Evolutionary conservation across 2,113 vertebrate species (phyloP), one percentile per base, ranked within the genome.

Genomic region (Brevimyrus niger): DNA sequence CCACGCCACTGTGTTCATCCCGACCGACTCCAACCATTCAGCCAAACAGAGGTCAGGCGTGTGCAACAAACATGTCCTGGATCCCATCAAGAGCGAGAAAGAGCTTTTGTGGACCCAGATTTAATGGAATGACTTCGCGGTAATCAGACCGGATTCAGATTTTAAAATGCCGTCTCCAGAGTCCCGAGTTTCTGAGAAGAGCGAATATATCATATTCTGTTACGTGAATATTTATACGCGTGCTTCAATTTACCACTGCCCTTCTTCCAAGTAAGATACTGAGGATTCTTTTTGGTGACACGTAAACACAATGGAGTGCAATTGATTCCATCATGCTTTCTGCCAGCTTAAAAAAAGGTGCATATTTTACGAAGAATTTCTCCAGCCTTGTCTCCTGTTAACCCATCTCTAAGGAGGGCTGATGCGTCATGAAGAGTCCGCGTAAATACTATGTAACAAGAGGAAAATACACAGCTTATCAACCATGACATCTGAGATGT

Each of bases 401-500:
- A 19, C 35, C 87, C 35, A 76, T 48, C 65, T 51, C 73, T 55
- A 73, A 88, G 21, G 19, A 19, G 17, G n/a, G 35, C 48, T n/a
- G 38, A 27, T 58, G 86, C 47, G 23, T 87, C 47, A 58, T 48
- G 61, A 42, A 53, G 31, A 53, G 73, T 80, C 65, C 5, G 83
- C 4, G 73, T 31, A 89, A 87, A 89, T 23, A 87, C 76, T 85
- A 76, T 27, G 58, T 48, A 31, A 87, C 51, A 35, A 88, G 19
- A 42, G 84, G 51, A 42, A 90, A 90, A 88, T 17, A 48, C 47
- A 85, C 80, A 89, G 88, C 82, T 48, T 42, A 86, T 61, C 86
- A 82, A 80, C 23, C 10, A 31, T 89, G 89, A 58, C 69, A 90
- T 89, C 89, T 90, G 87, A 92, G 80, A 89, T 84, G 88, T 89